Evolutionary conservation across 2,113 vertebrate genomes (phyloP).

Genomic region (Varanus komodoensis): DNA sequence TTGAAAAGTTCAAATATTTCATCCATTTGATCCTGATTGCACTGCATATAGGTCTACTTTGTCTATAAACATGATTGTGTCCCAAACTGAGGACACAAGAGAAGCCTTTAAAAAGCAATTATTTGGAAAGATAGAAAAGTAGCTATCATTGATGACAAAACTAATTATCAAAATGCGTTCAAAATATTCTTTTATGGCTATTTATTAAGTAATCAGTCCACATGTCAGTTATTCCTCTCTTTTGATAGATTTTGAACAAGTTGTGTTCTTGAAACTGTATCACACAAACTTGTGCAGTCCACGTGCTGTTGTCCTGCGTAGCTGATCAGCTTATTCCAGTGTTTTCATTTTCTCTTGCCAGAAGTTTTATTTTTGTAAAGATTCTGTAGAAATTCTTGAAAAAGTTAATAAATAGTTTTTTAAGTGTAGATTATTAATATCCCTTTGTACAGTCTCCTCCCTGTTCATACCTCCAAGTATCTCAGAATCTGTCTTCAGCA

Average conservation of each 20-base stretch:
- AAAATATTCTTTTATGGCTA: slow-evolving; percentile 17
- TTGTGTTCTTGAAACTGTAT: background rate
- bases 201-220: slow-evolving; percentile 6
- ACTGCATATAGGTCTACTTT: background rate
- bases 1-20: background rate
- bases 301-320: background rate
- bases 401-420: slow-evolving; percentile 23
- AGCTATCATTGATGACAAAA: background rate
- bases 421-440: background rate
- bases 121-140: slow-evolving; percentile 3
- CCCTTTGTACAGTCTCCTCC: background rate
- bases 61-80: background rate
- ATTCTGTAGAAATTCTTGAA: background rate
- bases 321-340: background rate
- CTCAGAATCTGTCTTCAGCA: background rate
- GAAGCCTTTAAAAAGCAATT: background rate
- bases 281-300: background rate
- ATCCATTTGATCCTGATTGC: background rate
- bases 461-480: background rate
- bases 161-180: background rate
- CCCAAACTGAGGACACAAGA: background rate
- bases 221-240: background rate
- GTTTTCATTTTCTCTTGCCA: background rate
- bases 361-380: background rate
- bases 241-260: slow-evolving; percentile 1